Evolutionary conservation across 2,113 vertebrate genomes (phyloP).

Genomic region (Grammomys surdaster): DNA sequence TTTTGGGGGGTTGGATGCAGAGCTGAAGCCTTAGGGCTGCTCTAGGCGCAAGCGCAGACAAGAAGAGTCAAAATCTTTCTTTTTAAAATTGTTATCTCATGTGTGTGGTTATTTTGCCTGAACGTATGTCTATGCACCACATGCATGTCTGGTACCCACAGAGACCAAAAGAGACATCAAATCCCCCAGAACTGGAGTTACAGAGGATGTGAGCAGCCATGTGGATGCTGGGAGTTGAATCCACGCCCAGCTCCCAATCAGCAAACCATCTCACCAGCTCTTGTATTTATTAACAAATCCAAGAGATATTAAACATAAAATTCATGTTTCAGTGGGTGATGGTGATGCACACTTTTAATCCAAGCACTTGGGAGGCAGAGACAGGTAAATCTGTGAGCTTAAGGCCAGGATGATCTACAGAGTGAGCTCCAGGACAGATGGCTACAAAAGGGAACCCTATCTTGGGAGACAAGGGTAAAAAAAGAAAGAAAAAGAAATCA

Average conservation of each 20-base stretch:
- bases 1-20: too few species aligned
- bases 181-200: not conserved
- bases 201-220: not conserved
- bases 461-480: not conserved
- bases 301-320: conserved; percentile 3
- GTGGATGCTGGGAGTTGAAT: not conserved
- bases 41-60: too few species aligned
- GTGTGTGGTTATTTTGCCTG: not conserved
- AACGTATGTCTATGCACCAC: not conserved
- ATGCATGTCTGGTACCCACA: not conserved
- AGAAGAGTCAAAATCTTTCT: not conserved
- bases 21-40: too few species aligned
- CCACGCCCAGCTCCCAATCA: not conserved
- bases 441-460: not conserved
- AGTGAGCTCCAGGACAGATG: not conserved
- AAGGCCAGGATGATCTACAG: not conserved
- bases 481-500: not conserved
- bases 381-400: not conserved
- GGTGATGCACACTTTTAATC: not conserved
- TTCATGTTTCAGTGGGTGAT: not conserved
- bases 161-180: too few species aligned
- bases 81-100: not conserved
- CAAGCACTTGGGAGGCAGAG: not conserved
- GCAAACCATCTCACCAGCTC: not conserved
- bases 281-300: conserved; percentile 1